Evolutionary conservation across 2,888 invertebrate species (phyloP).

Genomic region (Cataglyphis altisquamis): DNA sequence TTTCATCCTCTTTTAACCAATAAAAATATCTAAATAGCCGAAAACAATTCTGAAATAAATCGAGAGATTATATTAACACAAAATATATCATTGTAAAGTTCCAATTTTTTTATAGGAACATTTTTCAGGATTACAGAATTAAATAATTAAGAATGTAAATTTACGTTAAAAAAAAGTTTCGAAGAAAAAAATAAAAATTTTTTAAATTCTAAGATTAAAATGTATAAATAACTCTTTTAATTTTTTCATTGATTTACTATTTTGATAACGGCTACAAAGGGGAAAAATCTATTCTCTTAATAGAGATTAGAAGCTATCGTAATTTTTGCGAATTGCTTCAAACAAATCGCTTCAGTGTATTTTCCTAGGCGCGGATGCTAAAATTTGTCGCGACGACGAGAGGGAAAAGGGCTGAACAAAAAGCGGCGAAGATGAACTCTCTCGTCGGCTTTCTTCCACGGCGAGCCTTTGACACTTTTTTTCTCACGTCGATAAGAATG

Average conservation of each 20-base stretch:
- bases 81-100: background rate
- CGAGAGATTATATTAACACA: background rate
- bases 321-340: background rate
- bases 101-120: background rate
- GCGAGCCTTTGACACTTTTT: slow-evolving; percentile 68
- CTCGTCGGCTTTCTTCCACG: slow-evolving; percentile 34
- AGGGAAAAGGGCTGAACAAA: background rate
- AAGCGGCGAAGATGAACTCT: slow-evolving; percentile 38
- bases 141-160: background rate
- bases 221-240: background rate
- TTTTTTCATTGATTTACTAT: background rate
- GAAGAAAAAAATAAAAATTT: background rate
- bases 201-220: too few relatives aligned
- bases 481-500: slow-evolving; percentile 69
- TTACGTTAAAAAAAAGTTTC: background rate
- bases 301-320: background rate
- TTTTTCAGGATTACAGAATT: background rate
- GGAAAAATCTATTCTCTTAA: background rate
- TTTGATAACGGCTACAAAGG: background rate
- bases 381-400: slow-evolving; percentile 5
- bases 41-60: background rate
- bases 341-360: background rate
- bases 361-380: background rate
- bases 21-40: background rate
- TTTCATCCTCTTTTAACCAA: slow-evolving; percentile 13